phyloP scores from a whole-genome alignment of 2,113 vertebrate genomes.

The Lycocorax pyrrhopterus region DNA sequence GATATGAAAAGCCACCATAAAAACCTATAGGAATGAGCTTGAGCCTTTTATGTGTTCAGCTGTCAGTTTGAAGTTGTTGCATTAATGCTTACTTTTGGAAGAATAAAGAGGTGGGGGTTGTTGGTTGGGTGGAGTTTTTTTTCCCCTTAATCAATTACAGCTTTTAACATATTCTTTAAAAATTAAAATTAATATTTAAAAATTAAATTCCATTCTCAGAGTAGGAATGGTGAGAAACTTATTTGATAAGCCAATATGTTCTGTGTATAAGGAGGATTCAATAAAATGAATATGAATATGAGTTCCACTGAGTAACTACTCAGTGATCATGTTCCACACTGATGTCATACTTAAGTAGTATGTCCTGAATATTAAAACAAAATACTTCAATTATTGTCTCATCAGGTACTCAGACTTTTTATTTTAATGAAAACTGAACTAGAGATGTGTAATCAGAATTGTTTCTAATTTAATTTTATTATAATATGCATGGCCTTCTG shows the following conservation, averaged over 20 bases:
- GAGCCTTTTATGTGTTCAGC: not conserved
- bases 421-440: slow-evolving; percentile 1
- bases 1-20: not conserved
- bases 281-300: not conserved
- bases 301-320: not conserved
- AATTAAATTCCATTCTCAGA: not conserved
- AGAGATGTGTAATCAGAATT: slow-evolving; percentile 6
- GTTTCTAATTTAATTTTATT: slow-evolving; percentile 24
- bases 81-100: not conserved
- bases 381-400: not conserved
- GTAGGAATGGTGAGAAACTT: not conserved
- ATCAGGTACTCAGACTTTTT: not conserved
- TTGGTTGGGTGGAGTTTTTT: not conserved
- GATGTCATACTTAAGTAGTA: not conserved
- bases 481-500: not conserved
- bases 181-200: not conserved
- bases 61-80: not conserved
- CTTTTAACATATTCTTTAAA: not conserved
- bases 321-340: not conserved
- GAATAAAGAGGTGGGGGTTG: not conserved
- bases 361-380: slow-evolving; percentile 4
- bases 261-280: not conserved
- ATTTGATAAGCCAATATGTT: not conserved
- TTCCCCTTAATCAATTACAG: not conserved
- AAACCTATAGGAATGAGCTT: not conserved